These are phyloP conservation scores for Dendrolimus kikuchii DNA, from an alignment of 1,140 invertebrate species.

Conservation along the genomic window DNA sequence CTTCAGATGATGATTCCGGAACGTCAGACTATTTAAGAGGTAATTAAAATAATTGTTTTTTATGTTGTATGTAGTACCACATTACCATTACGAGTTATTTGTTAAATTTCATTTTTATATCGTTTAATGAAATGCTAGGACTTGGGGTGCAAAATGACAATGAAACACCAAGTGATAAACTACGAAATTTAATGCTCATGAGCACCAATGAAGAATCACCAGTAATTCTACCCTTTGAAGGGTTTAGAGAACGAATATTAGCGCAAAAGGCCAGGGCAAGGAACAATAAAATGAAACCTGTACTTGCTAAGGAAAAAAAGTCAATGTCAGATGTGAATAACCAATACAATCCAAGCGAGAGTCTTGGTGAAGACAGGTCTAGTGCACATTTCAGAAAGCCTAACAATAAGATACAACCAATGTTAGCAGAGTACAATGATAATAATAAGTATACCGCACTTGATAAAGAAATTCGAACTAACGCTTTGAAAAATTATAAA, in stretches of 20 bases:
- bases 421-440: constrained; percentile 54
- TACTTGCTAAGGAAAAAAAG: constrained; percentile 57
- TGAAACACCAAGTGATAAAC: constrained; percentile 50
- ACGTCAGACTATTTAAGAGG: background rate
- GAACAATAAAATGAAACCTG: constrained; percentile 8
- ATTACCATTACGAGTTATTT: constrained; percentile 1
- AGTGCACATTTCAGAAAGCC: constrained; percentile 54
- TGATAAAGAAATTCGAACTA: constrained; percentile 55
- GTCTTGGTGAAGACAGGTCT: constrained; percentile 47
- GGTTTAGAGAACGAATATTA: constrained; percentile 57
- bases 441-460: constrained; percentile 49
- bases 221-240: constrained; percentile 49
- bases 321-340: constrained; percentile 30
- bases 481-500: constrained; percentile 59
- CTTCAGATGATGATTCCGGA: constrained; percentile 34
- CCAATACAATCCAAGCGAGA: constrained; percentile 29
- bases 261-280: constrained; percentile 29
- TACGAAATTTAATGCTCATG: constrained; percentile 51
- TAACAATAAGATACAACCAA: constrained; percentile 46
- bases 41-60: background rate
- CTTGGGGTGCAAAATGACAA: constrained; percentile 13
- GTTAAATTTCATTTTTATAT: constrained; percentile 1
- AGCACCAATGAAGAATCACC: constrained; percentile 43
- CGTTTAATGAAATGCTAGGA: constrained; percentile 6
- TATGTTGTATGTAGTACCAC: background rate